A percentile compares a stretch with the other conserved stretches of the same genome.
phyloP scores from a whole-genome alignment of 2,888 invertebrate species.

The Odontocerum albicorne region DNA sequence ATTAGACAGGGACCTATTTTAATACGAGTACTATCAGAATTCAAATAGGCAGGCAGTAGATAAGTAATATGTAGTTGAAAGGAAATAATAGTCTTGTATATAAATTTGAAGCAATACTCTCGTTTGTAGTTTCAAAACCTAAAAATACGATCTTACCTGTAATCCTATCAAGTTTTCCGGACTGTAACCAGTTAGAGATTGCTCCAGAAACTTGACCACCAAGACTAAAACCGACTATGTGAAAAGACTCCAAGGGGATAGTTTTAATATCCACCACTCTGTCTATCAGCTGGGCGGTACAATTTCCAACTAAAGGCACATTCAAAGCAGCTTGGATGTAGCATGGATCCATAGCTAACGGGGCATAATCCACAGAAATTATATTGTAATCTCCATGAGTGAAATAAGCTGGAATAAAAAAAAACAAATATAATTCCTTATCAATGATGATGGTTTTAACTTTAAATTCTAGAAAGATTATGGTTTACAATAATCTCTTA shows the following conservation, averaged over 20 bases:
- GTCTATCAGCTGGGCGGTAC: constrained; percentile 61
- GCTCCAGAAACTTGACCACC: constrained; percentile 64
- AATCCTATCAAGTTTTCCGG: constrained; percentile 53
- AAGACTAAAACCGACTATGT: constrained; percentile 66
- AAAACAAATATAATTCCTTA: too few species aligned
- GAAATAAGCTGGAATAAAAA: constrained; percentile 51
- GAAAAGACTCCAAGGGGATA: constrained; percentile 53
- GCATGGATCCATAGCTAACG: constrained; percentile 60
- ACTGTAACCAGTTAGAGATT: constrained; percentile 50
- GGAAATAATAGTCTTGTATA: too few species aligned
- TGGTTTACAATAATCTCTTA: background rate
- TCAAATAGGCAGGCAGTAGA: too few species aligned
- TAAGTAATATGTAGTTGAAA: too few species aligned
- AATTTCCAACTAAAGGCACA: constrained; percentile 60
- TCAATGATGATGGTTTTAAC: too few species aligned
- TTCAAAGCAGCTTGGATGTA: constrained; percentile 61
- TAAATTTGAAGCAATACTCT: too few species aligned
- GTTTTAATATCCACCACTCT: constrained; percentile 48
- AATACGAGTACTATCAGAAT: too few species aligned
- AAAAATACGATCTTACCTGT: too few species aligned
- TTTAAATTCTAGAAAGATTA: too few species aligned
- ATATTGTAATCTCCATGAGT: constrained; percentile 60
- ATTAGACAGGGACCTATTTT: too few species aligned
- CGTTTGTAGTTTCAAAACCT: too few species aligned
- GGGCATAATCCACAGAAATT: constrained; percentile 63